These are phyloP conservation scores for Eulemur albifrons DNA, from an alignment of 2,797 vertebrate genomes.

Conservation along the genomic window DNA sequence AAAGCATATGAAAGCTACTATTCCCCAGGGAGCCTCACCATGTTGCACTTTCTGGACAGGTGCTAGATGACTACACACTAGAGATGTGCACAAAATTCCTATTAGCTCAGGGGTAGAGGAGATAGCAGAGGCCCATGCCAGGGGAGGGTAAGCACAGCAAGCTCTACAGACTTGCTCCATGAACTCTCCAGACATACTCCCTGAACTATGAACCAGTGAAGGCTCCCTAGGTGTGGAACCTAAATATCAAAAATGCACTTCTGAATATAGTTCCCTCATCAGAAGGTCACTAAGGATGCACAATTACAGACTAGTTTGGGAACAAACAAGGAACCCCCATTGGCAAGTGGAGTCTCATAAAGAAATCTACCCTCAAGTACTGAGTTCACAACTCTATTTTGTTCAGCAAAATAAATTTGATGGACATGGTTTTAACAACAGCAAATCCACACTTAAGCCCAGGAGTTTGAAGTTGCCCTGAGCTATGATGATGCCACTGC, in stretches of 20 bases:
- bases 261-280: neutral
- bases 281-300: neutral
- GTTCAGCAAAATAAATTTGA: neutral
- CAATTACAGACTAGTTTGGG: neutral
- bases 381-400: neutral
- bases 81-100: neutral
- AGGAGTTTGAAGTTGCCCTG: neutral
- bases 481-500: no score
- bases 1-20: neutral
- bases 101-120: neutral
- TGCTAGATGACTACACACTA: neutral
- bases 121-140: rapidly evolving
- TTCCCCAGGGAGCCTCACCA: neutral
- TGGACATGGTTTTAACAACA: neutral
- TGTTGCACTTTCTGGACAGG: neutral
- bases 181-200: neutral
- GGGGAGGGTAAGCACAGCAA: rapidly evolving
- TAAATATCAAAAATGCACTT: neutral
- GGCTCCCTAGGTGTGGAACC: neutral
- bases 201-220: neutral
- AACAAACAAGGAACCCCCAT: neutral
- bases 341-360: neutral
- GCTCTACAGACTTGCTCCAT: neutral
- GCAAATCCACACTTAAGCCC: neutral
- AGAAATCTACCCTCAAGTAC: neutral